Conservation (phyloP, 2,797 vertebrate genomes). For the Artibeus jamaicensis region DNA sequence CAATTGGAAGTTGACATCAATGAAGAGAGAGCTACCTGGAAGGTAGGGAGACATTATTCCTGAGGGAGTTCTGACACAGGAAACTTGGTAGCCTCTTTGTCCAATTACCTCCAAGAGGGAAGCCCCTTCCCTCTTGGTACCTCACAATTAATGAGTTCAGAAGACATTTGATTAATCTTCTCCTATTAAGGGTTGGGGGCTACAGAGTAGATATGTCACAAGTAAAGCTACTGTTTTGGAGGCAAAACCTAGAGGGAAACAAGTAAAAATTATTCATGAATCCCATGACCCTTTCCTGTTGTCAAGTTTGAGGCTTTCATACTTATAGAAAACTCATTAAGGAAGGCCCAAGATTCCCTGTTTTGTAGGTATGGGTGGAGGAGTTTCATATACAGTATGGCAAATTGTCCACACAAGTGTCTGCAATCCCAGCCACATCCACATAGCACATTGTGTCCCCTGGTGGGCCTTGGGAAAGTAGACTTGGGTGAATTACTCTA, state of each 20-base stretch:
- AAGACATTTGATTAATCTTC: neutral
- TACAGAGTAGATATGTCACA: neutral
- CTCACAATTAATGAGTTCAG: neutral
- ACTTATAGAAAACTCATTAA: neutral
- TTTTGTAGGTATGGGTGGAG: neutral
- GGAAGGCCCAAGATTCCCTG: neutral
- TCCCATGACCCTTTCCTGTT: neutral
- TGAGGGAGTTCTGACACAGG: neutral
- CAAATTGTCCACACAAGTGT: neutral
- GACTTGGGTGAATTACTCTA: neutral
- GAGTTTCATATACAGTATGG: neutral
- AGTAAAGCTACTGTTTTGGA: neutral
- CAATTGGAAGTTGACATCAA: neutral
- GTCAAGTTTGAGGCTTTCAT: neutral
- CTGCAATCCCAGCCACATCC: neutral
- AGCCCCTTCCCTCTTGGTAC: neutral
- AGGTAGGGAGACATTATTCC: neutral
- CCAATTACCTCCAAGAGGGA: neutral
- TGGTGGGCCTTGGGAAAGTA: neutral
- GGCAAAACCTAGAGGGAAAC: neutral
- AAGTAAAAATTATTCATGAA: neutral
- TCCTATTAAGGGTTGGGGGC: neutral
- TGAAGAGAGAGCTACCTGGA: neutral
- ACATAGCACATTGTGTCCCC: neutral
- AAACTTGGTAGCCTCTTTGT: neutral